Conservation (phyloP, 2,888 invertebrate species). For the Dolichomitus sp. region DNA sequence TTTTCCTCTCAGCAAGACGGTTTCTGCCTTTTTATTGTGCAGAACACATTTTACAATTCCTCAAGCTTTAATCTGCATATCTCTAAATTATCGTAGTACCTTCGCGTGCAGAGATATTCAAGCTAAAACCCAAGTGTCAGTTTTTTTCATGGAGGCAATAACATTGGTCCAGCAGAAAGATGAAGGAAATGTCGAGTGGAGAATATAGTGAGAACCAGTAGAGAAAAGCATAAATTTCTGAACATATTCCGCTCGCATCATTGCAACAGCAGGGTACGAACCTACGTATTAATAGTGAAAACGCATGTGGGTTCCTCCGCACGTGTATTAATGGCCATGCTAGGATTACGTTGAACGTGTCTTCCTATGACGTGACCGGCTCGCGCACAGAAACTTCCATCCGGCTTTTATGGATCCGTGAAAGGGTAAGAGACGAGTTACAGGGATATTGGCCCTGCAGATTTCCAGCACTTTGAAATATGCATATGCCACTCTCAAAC, state of each 20-base stretch:
- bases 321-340: constrained; percentile 19
- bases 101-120: neutral
- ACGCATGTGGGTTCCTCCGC: neutral
- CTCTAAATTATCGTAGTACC: neutral
- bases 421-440: constrained; percentile 15
- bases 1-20: too few relatives aligned
- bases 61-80: neutral
- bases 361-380: constrained; percentile 9
- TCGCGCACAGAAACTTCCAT: constrained; percentile 13
- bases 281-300: constrained; percentile 9
- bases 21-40: neutral
- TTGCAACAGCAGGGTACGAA: neutral
- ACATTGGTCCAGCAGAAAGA: neutral
- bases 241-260: neutral
- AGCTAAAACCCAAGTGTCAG: neutral
- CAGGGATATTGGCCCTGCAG: neutral
- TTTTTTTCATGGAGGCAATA: neutral
- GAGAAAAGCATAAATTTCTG: neutral
- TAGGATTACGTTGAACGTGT: constrained; percentile 36
- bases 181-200: neutral
- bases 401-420: constrained; percentile 10
- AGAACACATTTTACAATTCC: neutral
- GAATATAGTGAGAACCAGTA: neutral
- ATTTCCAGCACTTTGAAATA: constrained; percentile 47
- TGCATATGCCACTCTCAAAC: constrained; percentile 39